Evolutionary conservation across 2,797 vertebrate genomes (phyloP), one percentile per base, ranked within the genome.

Genomic region (Argentina silus): DNA sequence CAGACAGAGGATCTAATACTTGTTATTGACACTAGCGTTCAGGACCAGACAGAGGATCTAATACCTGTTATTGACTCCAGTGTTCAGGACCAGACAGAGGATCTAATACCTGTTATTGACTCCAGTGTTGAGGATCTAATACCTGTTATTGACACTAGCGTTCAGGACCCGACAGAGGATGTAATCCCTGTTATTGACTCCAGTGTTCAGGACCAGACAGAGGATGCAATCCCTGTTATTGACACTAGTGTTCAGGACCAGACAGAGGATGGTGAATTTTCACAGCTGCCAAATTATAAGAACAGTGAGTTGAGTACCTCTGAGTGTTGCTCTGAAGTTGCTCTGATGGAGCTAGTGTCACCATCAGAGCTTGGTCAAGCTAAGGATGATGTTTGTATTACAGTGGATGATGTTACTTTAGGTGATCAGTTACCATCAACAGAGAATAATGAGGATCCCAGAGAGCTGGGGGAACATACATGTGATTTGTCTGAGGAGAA

Each of bases 1-100:
- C 42, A 47, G 45, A 53, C 70, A 43, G 76, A 80, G n/a, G n/a
- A n/a, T n/a, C n/a, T n/a, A n/a, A n/a, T n/a, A n/a, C n/a, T n/a
- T n/a, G n/a, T n/a, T n/a, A n/a, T 73, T 0, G 81, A 86, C 51
- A 45, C 66, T 12, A n/a, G 70, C 51, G 47, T 48, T 23, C 59
- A 83, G 70, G 72, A 69, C 23, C 45, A 78, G 55, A n/a, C n/a
- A n/a, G 27, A 36, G 27, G 27, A 36, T 4, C 27, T 36, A 70
- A 86, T 89, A 67, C 45, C 81, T 69, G 74, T 90, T 6, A 48
- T 73, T 0, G 81, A 86, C 51, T 47, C 66, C 11, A n/a, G 70
- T 48, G 47, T 48, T 23, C 59, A 83, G 70, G 72, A 69, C 23
- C 47, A 78, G 55, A 36, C 27, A 36, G 27, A 36, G 4, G 27